Conservation (phyloP, 2,113 vertebrate genomes). For the Epinephelus cyanopodus region DNA sequence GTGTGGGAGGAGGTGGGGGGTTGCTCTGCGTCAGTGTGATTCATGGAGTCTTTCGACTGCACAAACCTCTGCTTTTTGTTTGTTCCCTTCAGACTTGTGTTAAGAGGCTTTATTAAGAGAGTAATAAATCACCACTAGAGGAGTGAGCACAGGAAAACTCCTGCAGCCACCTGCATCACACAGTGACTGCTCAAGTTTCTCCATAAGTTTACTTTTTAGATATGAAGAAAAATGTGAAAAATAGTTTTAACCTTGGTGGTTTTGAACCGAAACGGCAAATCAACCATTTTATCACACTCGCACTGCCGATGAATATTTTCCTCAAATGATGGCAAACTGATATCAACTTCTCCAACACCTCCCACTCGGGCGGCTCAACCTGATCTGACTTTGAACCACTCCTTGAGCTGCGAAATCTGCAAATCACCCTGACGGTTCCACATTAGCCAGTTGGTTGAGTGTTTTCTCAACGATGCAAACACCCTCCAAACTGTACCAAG, state of each 20-base stretch:
- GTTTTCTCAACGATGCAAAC: slow-evolving; percentile 38
- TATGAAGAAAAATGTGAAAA: slow-evolving; percentile 18
- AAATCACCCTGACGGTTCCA: slow-evolving; percentile 29
- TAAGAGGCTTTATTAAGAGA: slow-evolving; percentile 65
- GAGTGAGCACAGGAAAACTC: slow-evolving; percentile 16
- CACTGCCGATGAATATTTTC: neutral
- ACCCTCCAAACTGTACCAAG: slow-evolving; percentile 24
- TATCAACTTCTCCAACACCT: slow-evolving; percentile 11
- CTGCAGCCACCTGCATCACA: slow-evolving; percentile 21
- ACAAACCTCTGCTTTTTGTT: slow-evolving; percentile 41
- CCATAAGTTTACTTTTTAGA: neutral
- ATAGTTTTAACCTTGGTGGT: slow-evolving; percentile 8
- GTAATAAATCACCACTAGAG: slow-evolving; percentile 63
- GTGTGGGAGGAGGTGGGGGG: neutral
- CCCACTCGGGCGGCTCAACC: neutral
- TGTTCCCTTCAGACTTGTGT: slow-evolving; percentile 39
- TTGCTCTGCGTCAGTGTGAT: slow-evolving; percentile 34
- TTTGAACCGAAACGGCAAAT: slow-evolving; percentile 7
- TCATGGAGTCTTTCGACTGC: slow-evolving; percentile 31
- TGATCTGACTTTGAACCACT: slow-evolving; percentile 22
- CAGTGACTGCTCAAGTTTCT: slow-evolving; percentile 4
- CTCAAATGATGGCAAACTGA: slow-evolving; percentile 12
- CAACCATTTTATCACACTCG: slow-evolving; percentile 15
- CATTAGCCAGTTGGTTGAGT: slow-evolving; percentile 17
- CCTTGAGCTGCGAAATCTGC: slow-evolving; percentile 23